Base-by-base conservation (phyloP, 2,113 vertebrate genomes). In the Colistium nudipinnis region DNA sequence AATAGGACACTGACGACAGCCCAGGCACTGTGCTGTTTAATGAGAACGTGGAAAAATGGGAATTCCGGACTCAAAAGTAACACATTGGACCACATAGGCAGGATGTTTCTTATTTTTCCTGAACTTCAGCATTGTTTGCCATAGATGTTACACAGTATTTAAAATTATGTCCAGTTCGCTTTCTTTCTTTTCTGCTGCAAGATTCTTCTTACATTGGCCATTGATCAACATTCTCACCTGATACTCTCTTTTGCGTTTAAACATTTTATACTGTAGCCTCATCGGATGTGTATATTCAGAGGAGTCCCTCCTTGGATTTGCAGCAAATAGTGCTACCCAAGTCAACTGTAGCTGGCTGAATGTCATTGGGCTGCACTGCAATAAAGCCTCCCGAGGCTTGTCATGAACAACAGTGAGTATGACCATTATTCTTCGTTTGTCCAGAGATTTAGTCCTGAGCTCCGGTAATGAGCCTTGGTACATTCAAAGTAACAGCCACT, bases 21-120 rank as follows among this genome's bases (percentile, higher is more conserved):
- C 47, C 30, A 91, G 54, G 16, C 74, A 31, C 2, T 86, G 63
- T 4, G 68, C 88, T 91, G 74, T 64, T 64, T 7, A 61, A 1
- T 6, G 41, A 30, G 11, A 60, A 2, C n/a, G n/a, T n/a, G n/a
- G 4, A 74, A 24, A 63, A 7, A 57, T 8, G 12, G 14, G 30
- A 51, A 38, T n/a, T n/a, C n/a, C n/a, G n/a, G n/a, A n/a, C n/a
- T n/a, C n/a, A n/a, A n/a, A n/a, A n/a, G n/a, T n/a, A n/a, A n/a
- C n/a, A n/a, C n/a, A n/a, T n/a, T n/a, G n/a, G n/a, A n/a, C n/a
- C n/a, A n/a, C n/a, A n/a, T n/a, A n/a, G n/a, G n/a, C n/a, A n/a
- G n/a, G n/a, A n/a, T n/a, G n/a, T n/a, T n/a, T n/a, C n/a, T n/a
- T n/a, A n/a, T n/a, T n/a, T n/a, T n/a, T n/a, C n/a, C n/a, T n/a